A percentile compares a stretch with the other conserved stretches of the same genome.
These are phyloP conservation scores for Arion vulgaris DNA, from an alignment of 1,140 invertebrate species.

Conservation along the genomic window DNA sequence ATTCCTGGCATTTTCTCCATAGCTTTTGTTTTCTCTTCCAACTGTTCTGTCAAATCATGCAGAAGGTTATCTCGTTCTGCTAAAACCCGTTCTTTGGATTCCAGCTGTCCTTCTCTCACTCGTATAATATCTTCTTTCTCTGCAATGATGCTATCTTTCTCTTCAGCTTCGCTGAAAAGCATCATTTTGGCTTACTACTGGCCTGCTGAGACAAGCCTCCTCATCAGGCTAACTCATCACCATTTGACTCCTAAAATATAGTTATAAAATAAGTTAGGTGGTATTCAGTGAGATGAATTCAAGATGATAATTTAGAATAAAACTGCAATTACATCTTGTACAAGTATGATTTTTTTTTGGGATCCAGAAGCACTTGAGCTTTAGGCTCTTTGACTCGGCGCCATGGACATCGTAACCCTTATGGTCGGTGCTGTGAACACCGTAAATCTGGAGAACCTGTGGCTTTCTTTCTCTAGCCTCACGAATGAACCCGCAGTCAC, in stretches of 20 bases:
- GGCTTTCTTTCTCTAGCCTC: no score
- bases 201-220: slow-evolving; percentile 42
- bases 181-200: slow-evolving; percentile 57
- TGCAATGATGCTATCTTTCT: slow-evolving; percentile 60
- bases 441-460: no score
- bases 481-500: no score
- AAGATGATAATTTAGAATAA: no score
- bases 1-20: slow-evolving; percentile 53
- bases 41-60: slow-evolving; percentile 57
- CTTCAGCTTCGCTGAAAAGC: slow-evolving; percentile 65
- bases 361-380: no score
- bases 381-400: no score
- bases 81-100: slow-evolving; percentile 65
- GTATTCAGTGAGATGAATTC: no score
- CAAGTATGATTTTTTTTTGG: no score
- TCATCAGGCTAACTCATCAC: background rate
- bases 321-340: no score
- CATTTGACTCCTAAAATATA: background rate
- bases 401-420: no score
- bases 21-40: slow-evolving; percentile 66
- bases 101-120: slow-evolving; percentile 58
- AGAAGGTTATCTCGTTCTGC: slow-evolving; percentile 61
- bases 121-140: slow-evolving; percentile 63
- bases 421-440: no score
- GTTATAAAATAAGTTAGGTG: no score